Evolutionary conservation across 2,888 invertebrate genomes (phyloP).

Genomic region (Linnaemya vulpina): DNA sequence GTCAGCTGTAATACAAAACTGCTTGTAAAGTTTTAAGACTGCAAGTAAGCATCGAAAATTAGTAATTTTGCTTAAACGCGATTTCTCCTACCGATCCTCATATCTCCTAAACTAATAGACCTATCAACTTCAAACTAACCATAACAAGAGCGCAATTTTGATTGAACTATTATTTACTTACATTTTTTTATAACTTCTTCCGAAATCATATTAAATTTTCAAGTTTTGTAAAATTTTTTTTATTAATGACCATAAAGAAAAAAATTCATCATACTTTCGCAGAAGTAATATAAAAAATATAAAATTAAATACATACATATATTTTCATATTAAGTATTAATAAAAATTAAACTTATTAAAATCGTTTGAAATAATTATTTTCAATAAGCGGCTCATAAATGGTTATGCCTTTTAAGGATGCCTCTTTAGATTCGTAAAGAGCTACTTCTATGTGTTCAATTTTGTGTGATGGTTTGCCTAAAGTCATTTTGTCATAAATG

Average conservation of each 20-base stretch:
- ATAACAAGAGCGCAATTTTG: no score
- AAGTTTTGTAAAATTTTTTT: neutral
- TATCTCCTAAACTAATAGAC: no score
- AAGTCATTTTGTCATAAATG: neutral
- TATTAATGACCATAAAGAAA: slow-evolving; percentile 16
- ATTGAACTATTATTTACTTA: no score
- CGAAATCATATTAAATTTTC: neutral
- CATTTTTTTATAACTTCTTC: neutral
- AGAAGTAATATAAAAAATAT: slow-evolving; percentile 6
- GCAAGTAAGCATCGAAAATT: no score
- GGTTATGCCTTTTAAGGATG: slow-evolving; percentile 25
- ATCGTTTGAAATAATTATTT: slow-evolving; percentile 63
- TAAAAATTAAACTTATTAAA: slow-evolving; percentile 48
- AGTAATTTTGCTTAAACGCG: no score
- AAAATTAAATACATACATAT: slow-evolving; percentile 20
- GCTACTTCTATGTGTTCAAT: slow-evolving; percentile 63
- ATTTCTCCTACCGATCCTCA: no score
- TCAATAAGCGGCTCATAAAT: slow-evolving; percentile 70
- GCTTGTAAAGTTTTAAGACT: no score
- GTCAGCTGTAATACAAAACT: no score
- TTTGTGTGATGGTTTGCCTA: neutral
- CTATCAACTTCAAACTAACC: no score
- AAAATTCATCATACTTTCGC: slow-evolving; percentile 15
- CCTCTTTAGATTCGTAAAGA: slow-evolving; percentile 68
- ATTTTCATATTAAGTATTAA: slow-evolving; percentile 19